These are phyloP conservation scores for Pseudorectes ferrugineus DNA, from an alignment of 2,113 vertebrate species.

Conservation along the genomic window DNA sequence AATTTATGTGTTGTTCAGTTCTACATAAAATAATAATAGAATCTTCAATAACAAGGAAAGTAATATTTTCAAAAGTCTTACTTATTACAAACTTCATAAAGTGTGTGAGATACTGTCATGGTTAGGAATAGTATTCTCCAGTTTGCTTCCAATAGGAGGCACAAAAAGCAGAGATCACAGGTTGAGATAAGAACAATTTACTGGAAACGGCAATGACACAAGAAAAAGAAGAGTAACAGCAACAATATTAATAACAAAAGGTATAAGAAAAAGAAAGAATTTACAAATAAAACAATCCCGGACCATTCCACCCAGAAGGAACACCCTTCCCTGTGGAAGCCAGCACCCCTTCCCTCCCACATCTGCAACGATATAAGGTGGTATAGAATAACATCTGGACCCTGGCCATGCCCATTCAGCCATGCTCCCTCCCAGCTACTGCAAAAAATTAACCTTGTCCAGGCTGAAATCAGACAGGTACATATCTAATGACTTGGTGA, in stretches of 20 bases:
- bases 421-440: accelerated
- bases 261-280: not conserved
- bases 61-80: not conserved
- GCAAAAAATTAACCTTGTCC: not conserved
- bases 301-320: not conserved
- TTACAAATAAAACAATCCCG: not conserved
- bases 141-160: not conserved
- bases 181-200: not conserved
- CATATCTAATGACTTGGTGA: not conserved
- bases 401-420: too few relatives aligned
- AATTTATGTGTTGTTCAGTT: not conserved
- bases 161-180: not conserved
- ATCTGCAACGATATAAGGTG: not conserved
- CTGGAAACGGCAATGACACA: not conserved
- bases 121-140: not conserved
- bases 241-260: not conserved
- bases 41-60: not conserved
- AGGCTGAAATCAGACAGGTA: not conserved
- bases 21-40: not conserved
- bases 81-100: not conserved
- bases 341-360: not conserved
- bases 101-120: not conserved
- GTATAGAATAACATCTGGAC: not conserved
- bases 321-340: not conserved
- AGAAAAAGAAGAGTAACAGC: not conserved